These are phyloP conservation scores for Neoniphon sammara DNA, from an alignment of 2,797 vertebrate species.

Conservation along the genomic window DNA sequence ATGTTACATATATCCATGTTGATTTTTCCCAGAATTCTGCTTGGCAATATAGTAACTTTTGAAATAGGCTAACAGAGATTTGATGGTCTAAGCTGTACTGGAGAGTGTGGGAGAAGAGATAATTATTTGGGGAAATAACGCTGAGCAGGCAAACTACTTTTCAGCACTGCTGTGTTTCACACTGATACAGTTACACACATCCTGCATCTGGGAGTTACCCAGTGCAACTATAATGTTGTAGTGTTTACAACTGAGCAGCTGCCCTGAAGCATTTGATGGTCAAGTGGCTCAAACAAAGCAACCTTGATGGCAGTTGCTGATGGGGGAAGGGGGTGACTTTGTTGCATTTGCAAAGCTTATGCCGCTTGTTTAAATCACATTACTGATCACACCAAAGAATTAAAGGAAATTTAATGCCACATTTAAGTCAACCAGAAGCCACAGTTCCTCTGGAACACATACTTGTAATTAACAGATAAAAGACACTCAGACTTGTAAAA, in stretches of 20 bases:
- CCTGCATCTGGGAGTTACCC: conserved; percentile 29
- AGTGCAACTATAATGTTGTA: conserved; percentile 19
- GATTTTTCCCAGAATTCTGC: too few species aligned
- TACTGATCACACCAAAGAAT: too few species aligned
- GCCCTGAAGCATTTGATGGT: conserved; percentile 2
- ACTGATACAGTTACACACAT: conserved; percentile 41
- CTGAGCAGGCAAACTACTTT: conserved; percentile 42
- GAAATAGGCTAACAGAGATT: background rate
- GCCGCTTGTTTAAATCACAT: background rate
- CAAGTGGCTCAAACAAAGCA: conserved; percentile 41
- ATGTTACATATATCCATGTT: too few species aligned
- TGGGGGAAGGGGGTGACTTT: conserved; percentile 9
- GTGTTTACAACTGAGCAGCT: conserved; percentile 35
- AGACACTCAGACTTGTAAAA: too few species aligned
- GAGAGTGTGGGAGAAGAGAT: conserved; percentile 1
- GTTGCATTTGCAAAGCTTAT: background rate
- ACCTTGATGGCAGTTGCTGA: conserved; percentile 52
- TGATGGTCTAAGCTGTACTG: background rate
- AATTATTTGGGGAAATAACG: conserved; percentile 45
- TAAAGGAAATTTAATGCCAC: too few species aligned
- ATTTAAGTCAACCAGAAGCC: too few species aligned
- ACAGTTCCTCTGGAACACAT: too few species aligned
- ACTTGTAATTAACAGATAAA: too few species aligned
- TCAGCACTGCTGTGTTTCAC: conserved; percentile 45
- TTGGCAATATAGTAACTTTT: background rate